Base-by-base conservation (phyloP, 2,888 invertebrate species). In the Theretra japonica region DNA sequence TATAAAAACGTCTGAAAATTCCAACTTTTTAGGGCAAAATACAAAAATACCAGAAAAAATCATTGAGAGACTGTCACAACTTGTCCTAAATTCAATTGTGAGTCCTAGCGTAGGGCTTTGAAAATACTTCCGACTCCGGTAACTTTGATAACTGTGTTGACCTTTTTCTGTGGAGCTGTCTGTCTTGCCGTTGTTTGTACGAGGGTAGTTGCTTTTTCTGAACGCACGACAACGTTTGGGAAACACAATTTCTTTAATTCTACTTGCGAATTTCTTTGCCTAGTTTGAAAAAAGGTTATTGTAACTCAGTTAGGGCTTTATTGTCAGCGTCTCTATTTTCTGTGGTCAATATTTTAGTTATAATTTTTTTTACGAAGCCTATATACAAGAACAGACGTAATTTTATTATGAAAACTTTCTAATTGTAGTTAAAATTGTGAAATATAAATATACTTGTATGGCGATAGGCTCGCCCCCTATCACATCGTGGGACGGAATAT, bases 71-170 rank as follows among this genome's bases (percentile, higher is more conserved):
- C 74, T 69, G 71, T 70, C 65, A 73, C 71, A 74, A 76, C 73
- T 75, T 72, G 30, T 71, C 48, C 23, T 68, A 11, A 74, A 78
- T 79, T 71, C 71, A 80, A 76, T 82, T 76, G 68, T 74, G 59
- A 56, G 68, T 72, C 69, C 70, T 71, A 75, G 76, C 72, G 59
- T 19, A 62, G 60, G 72, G 72, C 73, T 79, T 77, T 73, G 65
- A 73, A 72, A 74, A 70, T 69, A 69, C 70, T 72, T 70, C 73
- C 68, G 62, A 62, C 68, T 69, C 50, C 57, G 25, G 25, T 3
- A 68, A 75, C 62, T 76, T 48, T 65, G 60, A 53, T 75, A 75
- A 76, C 72, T 76, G 65, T 65, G 70, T 76, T 75, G 76, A 69
- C 70, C 53, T 76, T 75, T 73, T 60, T 58, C 48, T 23, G 60